Conservation (phyloP, 2,888 invertebrate species). For the Machimus atricapillus region DNA sequence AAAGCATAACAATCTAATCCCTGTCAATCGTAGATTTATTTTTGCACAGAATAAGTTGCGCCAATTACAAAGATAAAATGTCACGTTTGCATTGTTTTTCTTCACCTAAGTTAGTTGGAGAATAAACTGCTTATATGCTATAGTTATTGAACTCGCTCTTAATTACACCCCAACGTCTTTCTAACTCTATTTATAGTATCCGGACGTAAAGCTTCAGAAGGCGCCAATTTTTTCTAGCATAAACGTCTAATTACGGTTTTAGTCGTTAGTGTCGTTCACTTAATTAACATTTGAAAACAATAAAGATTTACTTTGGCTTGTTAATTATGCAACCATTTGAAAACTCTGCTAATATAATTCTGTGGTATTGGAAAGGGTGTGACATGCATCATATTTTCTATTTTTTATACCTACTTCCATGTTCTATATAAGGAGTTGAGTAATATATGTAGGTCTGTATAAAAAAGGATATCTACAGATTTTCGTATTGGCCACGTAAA, state of each 20-base stretch:
- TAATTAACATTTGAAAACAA: background rate
- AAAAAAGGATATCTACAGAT: too few species aligned
- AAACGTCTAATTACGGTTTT: background rate
- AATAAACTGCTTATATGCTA: background rate
- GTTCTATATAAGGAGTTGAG: background rate
- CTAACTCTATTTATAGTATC: background rate
- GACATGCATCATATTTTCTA: too few species aligned
- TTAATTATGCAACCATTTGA: background rate
- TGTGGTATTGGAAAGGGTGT: background rate
- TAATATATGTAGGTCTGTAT: background rate
- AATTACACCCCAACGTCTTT: background rate
- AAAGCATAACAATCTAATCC: background rate
- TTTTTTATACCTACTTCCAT: background rate
- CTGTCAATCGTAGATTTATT: background rate
- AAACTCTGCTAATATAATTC: background rate
- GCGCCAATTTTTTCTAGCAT: background rate
- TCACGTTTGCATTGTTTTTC: background rate
- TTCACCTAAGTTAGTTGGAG: background rate
- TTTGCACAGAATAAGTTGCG: background rate
- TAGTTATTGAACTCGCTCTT: background rate
- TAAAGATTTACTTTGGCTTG: background rate
- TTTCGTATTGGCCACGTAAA: too few species aligned
- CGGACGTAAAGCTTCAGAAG: background rate
- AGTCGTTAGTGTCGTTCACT: background rate
- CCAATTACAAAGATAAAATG: background rate